A percentile compares a stretch with the other conserved stretches of the same genome.
Conservation (phyloP, 2,113 vertebrate genomes). For the Gymnarchus niloticus region DNA sequence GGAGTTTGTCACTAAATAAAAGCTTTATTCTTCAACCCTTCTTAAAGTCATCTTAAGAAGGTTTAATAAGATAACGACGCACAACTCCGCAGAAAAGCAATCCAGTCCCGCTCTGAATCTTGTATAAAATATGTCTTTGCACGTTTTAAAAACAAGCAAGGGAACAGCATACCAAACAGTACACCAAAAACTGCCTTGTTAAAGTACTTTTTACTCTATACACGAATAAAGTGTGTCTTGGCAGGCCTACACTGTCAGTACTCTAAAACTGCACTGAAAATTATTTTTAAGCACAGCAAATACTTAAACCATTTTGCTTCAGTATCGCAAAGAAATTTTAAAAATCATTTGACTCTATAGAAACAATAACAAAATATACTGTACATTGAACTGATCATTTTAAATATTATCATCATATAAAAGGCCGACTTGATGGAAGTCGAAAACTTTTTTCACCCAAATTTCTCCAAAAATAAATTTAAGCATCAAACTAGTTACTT, state of each 20-base stretch:
- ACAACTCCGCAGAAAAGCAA: neutral
- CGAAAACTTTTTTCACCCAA: neutral
- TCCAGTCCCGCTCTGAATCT: neutral
- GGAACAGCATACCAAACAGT: neutral
- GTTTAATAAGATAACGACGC: neutral
- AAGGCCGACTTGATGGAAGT: conserved; percentile 1
- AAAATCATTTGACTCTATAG: neutral
- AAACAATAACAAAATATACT: neutral
- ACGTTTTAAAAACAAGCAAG: neutral
- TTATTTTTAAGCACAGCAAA: neutral
- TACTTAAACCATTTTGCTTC: neutral
- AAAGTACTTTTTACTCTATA: neutral
- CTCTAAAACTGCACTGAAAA: neutral
- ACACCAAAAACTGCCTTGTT: conserved; percentile 10
- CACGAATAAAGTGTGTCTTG: neutral
- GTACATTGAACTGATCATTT: neutral
- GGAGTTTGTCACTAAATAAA: conserved; percentile 19
- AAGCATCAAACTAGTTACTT: neutral
- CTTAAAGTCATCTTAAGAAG: conserved; percentile 23
- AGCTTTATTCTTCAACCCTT: neutral
- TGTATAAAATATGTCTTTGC: conserved; percentile 5
- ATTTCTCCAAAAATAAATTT: conserved; percentile 4
- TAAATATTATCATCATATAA: neutral
- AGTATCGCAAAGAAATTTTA: neutral
- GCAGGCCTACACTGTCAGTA: neutral